phyloP scores from a whole-genome alignment of 2,797 vertebrate genomes.

The Cichlasoma orientale region DNA sequence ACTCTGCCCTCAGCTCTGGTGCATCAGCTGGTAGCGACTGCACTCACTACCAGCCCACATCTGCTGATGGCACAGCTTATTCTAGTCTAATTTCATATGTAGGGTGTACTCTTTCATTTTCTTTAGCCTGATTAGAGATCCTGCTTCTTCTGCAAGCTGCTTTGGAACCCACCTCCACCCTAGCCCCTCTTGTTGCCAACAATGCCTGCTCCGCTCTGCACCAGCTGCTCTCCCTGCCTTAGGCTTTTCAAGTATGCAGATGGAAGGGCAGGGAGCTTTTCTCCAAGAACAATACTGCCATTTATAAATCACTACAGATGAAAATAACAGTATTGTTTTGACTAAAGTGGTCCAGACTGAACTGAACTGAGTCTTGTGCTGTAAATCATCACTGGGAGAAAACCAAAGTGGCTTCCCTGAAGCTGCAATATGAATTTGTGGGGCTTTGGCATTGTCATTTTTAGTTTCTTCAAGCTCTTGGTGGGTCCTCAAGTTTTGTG shows the following conservation, averaged over 20 bases:
- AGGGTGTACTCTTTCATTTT: not conserved
- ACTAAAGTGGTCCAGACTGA: conserved; percentile 1
- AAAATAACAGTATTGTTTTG: not conserved
- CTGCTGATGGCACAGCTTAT: not conserved
- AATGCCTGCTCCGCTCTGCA: not conserved
- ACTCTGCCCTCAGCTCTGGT: not conserved
- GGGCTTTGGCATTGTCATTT: not conserved
- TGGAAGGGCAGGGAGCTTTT: not conserved
- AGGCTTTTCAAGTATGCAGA: not conserved
- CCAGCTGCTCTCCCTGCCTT: not conserved
- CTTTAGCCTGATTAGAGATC: not conserved
- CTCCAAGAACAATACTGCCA: not conserved
- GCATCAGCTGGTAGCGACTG: not conserved
- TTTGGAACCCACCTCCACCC: not conserved
- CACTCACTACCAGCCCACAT: not conserved
- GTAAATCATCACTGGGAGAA: not conserved
- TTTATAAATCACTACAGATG: conserved; percentile 7
- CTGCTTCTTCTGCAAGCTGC: not conserved
- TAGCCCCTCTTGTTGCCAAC: not conserved
- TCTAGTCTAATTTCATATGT: not conserved
- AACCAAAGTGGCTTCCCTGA: not conserved
- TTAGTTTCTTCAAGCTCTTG: not conserved
- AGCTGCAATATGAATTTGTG: not conserved
- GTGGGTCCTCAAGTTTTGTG: not conserved
- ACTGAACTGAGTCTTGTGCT: not conserved